Conservation (phyloP, 2,888 invertebrate genomes). For the Lamellibrachia columna region DNA sequence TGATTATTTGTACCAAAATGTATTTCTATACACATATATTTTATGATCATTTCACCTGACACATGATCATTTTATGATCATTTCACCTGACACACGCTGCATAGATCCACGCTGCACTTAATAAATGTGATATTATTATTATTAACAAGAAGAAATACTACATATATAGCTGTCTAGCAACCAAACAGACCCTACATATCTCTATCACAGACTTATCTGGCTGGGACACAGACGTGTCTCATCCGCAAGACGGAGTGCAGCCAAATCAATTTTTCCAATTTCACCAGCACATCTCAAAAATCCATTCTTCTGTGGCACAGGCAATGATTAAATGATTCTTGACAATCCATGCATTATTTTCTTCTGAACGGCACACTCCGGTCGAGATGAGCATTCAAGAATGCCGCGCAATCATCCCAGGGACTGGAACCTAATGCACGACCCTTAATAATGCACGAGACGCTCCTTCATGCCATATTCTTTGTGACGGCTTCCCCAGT, state of each 20-base stretch:
- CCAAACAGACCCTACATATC: not conserved
- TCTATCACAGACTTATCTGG: not conserved
- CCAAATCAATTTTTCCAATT: not conserved
- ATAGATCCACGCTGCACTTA: not conserved
- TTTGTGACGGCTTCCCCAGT: not conserved
- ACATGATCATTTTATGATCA: not conserved
- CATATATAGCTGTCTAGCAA: not conserved
- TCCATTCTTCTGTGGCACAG: slow-evolving; percentile 1
- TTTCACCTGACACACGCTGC: not conserved
- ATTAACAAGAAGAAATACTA: not conserved
- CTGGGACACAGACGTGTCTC: not conserved
- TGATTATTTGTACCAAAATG: not conserved
- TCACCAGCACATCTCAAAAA: slow-evolving; percentile 16
- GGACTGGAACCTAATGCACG: not conserved
- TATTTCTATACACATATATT: not conserved
- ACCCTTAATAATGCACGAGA: slow-evolving; percentile 12
- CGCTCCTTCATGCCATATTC: not conserved
- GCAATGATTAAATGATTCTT: slow-evolving; percentile 12
- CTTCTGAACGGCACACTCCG: not conserved
- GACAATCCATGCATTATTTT: slow-evolving; percentile 16
- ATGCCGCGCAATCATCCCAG: not conserved
- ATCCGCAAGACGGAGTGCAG: not conserved
- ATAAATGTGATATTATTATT: not conserved
- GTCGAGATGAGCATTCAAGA: not conserved
- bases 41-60: not conserved